Evolutionary conservation across 2,888 invertebrate species (phyloP).

Genomic region (Macrophya alboannulata): DNA sequence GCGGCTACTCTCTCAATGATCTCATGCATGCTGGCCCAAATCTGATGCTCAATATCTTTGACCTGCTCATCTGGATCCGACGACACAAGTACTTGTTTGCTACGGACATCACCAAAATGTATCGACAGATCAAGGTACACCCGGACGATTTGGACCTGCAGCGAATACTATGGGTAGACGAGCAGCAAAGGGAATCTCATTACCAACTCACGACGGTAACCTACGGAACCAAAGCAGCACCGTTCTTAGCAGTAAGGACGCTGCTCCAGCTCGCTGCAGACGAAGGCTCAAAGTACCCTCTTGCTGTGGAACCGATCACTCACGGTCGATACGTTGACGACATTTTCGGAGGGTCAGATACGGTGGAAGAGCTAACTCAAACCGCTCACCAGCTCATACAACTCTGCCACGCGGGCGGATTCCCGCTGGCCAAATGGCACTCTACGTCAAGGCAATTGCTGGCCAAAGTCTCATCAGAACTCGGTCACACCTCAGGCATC

Average conservation of each 20-base stretch:
- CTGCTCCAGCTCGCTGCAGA: constrained; percentile 54
- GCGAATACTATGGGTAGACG: constrained; percentile 52
- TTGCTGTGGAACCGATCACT: constrained; percentile 52
- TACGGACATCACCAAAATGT: constrained; percentile 38
- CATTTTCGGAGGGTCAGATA: constrained; percentile 59
- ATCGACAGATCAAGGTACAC: constrained; percentile 53
- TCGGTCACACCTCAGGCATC: background rate
- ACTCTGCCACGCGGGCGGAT: constrained; percentile 56
- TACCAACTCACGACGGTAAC: constrained; percentile 57
- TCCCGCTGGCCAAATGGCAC: constrained; percentile 59
- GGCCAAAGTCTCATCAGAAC: background rate
- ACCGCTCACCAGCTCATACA: constrained; percentile 51
- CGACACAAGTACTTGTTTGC: constrained; percentile 13
- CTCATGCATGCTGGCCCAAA: constrained; percentile 58
- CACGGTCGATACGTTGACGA: constrained; percentile 62
- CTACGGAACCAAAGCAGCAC: constrained; percentile 56
- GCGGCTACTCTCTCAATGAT: constrained; percentile 48
- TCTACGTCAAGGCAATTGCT: background rate
- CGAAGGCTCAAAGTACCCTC: constrained; percentile 51
- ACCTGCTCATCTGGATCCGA: constrained; percentile 41
- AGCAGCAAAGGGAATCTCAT: background rate
- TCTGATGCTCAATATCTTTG: constrained; percentile 40
- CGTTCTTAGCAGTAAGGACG: constrained; percentile 52
- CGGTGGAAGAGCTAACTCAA: constrained; percentile 37
- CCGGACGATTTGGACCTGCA: constrained; percentile 50